phyloP scores from a whole-genome alignment of 1,140 invertebrate genomes.

The Zaprionus nigranus region DNA sequence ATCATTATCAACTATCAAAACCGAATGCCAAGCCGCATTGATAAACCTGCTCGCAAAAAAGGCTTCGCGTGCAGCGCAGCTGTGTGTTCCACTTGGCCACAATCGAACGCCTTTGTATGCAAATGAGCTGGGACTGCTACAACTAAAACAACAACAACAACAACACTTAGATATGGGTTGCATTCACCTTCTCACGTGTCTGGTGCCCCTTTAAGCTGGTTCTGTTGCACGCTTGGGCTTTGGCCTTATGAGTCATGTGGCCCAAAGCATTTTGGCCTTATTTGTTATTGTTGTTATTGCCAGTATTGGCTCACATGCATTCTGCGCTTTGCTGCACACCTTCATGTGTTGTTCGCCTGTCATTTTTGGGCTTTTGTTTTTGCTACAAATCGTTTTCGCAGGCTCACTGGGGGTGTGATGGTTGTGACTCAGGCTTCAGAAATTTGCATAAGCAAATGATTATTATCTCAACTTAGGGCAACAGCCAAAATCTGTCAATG shows the following conservation, averaged over 20 bases:
- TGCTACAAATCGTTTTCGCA: slow-evolving; percentile 36
- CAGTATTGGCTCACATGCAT: slow-evolving; percentile 55
- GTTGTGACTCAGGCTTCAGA: slow-evolving; percentile 54
- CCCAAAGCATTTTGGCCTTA: slow-evolving; percentile 31
- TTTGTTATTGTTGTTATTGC: slow-evolving; percentile 31
- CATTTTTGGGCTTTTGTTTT: background rate
- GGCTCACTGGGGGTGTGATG: slow-evolving; percentile 26
- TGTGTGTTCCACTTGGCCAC: slow-evolving; percentile 57
- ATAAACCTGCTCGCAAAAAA: slow-evolving; percentile 1
- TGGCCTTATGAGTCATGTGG: slow-evolving; percentile 47
- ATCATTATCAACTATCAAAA: slow-evolving; percentile 41
- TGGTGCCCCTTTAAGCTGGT: background rate
- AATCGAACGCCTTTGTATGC: slow-evolving; percentile 77
- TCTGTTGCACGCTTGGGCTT: slow-evolving; percentile 10
- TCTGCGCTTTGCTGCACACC: slow-evolving; percentile 57
- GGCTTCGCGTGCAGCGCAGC: slow-evolving; percentile 40
- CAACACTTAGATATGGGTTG: slow-evolving; percentile 19
- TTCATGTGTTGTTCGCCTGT: slow-evolving; percentile 15
- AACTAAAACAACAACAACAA: background rate
- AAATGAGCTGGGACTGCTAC: slow-evolving; percentile 57
- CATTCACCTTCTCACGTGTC: slow-evolving; percentile 32
- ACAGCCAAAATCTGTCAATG: background rate
- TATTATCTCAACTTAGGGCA: slow-evolving; percentile 39
- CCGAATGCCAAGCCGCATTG: slow-evolving; percentile 46
- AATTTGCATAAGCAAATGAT: slow-evolving; percentile 70